Evolutionary conservation across 2,888 invertebrate genomes (phyloP).

Genomic region (Cheilosia variabilis): DNA sequence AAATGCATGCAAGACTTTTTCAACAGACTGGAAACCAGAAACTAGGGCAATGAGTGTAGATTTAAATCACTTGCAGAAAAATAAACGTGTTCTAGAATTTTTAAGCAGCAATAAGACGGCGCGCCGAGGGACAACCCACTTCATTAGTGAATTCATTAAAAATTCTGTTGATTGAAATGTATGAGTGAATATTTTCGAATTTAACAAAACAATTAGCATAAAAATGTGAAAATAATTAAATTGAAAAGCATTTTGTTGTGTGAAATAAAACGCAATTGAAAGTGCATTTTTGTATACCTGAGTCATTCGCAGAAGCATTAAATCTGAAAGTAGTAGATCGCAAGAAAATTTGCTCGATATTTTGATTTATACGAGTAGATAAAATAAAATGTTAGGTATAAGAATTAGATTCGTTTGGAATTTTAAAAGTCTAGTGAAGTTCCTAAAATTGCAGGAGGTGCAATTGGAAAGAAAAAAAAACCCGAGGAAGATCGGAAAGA

Average conservation of each 20-base stretch:
- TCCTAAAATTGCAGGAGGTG: too few species aligned
- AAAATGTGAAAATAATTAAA: not conserved
- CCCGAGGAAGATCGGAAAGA: too few species aligned
- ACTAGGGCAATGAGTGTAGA: conserved; percentile 48
- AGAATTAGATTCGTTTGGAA: too few species aligned
- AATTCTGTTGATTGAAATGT: conserved; percentile 58
- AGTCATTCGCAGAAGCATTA: too few species aligned
- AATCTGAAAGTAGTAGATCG: not conserved
- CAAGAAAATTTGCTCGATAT: not conserved
- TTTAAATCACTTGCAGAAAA: conserved; percentile 54
- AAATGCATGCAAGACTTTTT: conserved; percentile 27
- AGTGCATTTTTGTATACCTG: not conserved
- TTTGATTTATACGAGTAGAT: too few species aligned
- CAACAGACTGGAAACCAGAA: conserved; percentile 54
- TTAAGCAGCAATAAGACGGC: not conserved
- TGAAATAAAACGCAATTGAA: not conserved
- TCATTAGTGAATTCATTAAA: conserved; percentile 58
- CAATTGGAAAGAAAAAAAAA: too few species aligned
- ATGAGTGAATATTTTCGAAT: conserved; percentile 12
- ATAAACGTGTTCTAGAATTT: conserved; percentile 70
- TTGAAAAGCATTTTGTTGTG: too few species aligned
- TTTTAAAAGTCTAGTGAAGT: too few species aligned
- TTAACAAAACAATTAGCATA: not conserved
- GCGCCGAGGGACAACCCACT: conserved; percentile 6
- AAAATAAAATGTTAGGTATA: too few species aligned